Percentiles rank a stretch among this genome's conserved stretches.
Conservation (phyloP, 2,888 invertebrate genomes). For the Athalia rosae region DNA sequence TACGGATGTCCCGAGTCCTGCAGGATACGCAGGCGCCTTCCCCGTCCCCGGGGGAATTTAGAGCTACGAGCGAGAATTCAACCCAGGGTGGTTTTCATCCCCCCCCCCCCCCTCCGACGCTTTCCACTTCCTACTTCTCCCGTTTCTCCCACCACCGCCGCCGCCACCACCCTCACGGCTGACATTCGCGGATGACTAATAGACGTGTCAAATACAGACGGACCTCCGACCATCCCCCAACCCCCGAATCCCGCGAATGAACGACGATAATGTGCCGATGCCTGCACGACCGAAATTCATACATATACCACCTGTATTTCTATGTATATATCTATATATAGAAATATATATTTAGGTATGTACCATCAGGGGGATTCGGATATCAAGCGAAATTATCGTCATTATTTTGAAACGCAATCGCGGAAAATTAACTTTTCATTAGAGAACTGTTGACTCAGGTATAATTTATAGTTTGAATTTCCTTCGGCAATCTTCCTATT, state of each 20-base stretch:
- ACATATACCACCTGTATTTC: neutral
- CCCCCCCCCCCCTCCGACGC: constrained; percentile 57
- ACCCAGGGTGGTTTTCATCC: neutral
- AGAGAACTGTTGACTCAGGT: no score
- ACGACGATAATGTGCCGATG: constrained; percentile 63
- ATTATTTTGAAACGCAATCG: no score
- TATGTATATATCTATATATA: neutral
- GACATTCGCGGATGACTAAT: constrained; percentile 70
- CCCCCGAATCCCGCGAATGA: no score
- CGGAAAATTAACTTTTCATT: no score
- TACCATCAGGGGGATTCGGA: neutral
- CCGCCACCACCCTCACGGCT: constrained; percentile 51
- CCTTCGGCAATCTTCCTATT: no score
- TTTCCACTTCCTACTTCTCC: neutral
- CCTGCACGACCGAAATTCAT: constrained; percentile 41
- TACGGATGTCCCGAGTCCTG: neutral
- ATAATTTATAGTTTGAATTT: no score
- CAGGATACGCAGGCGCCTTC: constrained; percentile 28
- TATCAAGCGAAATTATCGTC: no score
- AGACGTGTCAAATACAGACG: constrained; percentile 72
- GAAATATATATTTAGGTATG: neutral
- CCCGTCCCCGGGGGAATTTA: constrained; percentile 23
- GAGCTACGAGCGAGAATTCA: constrained; percentile 2
- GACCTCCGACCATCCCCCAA: constrained; percentile 32
- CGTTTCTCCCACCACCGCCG: neutral